These are phyloP conservation scores for Heliconius congener DNA, from an alignment of 1,140 invertebrate species.

Conservation along the genomic window DNA sequence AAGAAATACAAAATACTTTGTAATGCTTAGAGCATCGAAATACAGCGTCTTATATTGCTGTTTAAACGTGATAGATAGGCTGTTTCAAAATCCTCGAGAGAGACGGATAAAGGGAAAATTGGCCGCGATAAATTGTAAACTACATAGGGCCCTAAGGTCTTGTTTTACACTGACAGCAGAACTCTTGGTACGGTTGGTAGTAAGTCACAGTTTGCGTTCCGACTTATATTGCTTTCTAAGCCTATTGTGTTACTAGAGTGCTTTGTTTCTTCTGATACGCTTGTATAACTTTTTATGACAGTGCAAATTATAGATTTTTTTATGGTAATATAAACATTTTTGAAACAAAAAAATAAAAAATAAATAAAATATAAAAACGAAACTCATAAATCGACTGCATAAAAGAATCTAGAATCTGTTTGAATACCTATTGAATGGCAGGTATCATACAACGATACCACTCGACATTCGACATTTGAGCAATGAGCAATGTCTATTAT, in stretches of 20 bases:
- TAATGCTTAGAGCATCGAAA: too few relatives aligned
- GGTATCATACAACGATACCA: too few relatives aligned
- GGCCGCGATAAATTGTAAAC: slow-evolving; percentile 20
- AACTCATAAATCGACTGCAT: too few relatives aligned
- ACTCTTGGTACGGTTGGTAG: slow-evolving; percentile 35
- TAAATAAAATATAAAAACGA: too few relatives aligned
- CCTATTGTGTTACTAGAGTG: not conserved
- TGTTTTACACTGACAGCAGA: slow-evolving; percentile 44
- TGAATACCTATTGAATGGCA: too few relatives aligned
- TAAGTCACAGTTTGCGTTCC: slow-evolving; percentile 5
- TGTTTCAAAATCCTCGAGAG: slow-evolving; percentile 19
- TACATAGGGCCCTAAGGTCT: slow-evolving; percentile 15
- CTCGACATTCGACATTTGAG: too few relatives aligned
- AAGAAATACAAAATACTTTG: too few relatives aligned
- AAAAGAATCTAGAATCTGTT: too few relatives aligned
- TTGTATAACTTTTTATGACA: not conserved
- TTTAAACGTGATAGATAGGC: slow-evolving; percentile 17
- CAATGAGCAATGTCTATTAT: too few relatives aligned
- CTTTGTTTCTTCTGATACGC: not conserved
- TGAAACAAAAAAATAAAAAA: too few relatives aligned
- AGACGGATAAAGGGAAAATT: slow-evolving; percentile 17
- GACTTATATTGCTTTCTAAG: not conserved
- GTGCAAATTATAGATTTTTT: too few relatives aligned
- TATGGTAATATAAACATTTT: too few relatives aligned
- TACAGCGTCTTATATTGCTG: slow-evolving; percentile 12